Percentiles rank a stretch among this genome's conserved stretches.
Conservation (phyloP, 1,140 invertebrate species). For the Dolichoris vasculosae region DNA sequence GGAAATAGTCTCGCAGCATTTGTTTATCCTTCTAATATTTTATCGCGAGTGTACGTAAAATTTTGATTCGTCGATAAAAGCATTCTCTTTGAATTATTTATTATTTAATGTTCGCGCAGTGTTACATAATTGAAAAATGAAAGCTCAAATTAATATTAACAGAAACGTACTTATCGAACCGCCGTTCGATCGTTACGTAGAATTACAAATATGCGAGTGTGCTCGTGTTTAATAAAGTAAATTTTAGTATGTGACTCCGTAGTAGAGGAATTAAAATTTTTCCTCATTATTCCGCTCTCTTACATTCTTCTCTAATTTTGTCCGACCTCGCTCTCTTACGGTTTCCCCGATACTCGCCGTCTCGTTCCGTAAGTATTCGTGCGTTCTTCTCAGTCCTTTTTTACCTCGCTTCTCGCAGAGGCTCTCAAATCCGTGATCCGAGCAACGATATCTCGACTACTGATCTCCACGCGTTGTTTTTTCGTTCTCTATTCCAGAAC, state of each 20-base stretch:
- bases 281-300: background rate
- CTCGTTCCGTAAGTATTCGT: background rate
- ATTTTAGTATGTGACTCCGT: background rate
- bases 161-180: too few species aligned
- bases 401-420: background rate
- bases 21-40: background rate
- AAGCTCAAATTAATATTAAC: too few species aligned
- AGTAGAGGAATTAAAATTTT: constrained; percentile 7
- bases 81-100: background rate
- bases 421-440: constrained; percentile 6
- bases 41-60: background rate
- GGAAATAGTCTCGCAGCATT: background rate
- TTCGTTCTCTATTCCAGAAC: constrained; percentile 22
- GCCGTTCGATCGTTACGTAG: background rate
- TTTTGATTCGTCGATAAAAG: background rate
- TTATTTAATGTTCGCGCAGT: too few species aligned
- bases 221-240: background rate
- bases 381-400: background rate
- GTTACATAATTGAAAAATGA: background rate
- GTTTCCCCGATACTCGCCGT: background rate
- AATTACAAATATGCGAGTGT: background rate
- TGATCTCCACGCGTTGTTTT: constrained; percentile 24
- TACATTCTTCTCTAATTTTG: background rate
- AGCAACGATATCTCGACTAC: constrained; percentile 22
- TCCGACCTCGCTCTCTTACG: background rate